phyloP scores from a whole-genome alignment of 2,888 invertebrate genomes.

The Dichetophora obliterata region DNA sequence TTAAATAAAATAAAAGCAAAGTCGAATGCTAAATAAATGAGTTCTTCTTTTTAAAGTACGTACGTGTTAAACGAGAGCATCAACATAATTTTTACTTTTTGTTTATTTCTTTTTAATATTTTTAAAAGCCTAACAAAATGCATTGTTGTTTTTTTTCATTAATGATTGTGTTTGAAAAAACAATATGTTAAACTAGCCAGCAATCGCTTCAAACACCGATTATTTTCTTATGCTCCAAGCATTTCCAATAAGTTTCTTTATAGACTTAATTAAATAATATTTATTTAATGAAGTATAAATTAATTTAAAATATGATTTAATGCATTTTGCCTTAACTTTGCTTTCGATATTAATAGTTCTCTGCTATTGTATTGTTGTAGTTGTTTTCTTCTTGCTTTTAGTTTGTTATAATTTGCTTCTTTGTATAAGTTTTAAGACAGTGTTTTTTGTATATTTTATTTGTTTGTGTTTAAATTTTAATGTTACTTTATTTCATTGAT shows the following conservation, averaged over 20 bases:
- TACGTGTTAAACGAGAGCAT: slow-evolving; percentile 14
- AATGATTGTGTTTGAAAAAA: background rate
- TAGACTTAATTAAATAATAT: slow-evolving; percentile 31
- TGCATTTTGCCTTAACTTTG: slow-evolving; percentile 28
- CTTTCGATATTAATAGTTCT: slow-evolving; percentile 39
- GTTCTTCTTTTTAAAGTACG: slow-evolving; percentile 2
- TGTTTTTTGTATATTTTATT: slow-evolving; percentile 38
- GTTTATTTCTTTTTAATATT: background rate
- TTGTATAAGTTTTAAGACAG: slow-evolving; percentile 35
- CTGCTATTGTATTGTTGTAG: slow-evolving; percentile 20
- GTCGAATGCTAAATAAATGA: slow-evolving; percentile 28
- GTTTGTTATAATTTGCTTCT: slow-evolving; percentile 41
- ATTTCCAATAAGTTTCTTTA: slow-evolving; percentile 20
- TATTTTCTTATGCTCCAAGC: background rate
- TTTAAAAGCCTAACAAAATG: slow-evolving; percentile 25
- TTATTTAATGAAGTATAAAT: slow-evolving; percentile 20
- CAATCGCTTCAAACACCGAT: background rate
- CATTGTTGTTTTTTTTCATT: slow-evolving; percentile 13
- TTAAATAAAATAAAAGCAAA: slow-evolving; percentile 23
- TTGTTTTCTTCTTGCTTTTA: slow-evolving; percentile 48
- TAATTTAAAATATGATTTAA: slow-evolving; percentile 20
- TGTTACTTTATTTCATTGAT: slow-evolving; percentile 52
- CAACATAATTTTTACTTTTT: background rate
- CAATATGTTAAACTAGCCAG: background rate
- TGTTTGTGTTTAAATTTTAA: slow-evolving; percentile 36